Evolutionary conservation across 2,113 vertebrate species (phyloP).

Genomic region (Myotis davidii): DNA sequence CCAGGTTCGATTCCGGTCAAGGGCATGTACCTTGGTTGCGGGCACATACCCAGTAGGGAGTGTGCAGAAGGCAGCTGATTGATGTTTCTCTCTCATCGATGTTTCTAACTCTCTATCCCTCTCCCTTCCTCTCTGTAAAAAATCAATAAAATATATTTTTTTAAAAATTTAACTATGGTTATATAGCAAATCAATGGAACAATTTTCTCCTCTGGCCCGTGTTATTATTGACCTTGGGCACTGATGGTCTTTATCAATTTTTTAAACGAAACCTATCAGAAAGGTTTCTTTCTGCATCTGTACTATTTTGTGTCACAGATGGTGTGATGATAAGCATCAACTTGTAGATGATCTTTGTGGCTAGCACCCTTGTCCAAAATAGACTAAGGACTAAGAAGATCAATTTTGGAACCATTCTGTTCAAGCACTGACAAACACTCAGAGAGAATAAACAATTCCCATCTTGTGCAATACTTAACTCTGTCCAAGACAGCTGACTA

Average conservation of each 20-base stretch:
- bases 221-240: not conserved
- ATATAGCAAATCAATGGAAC: not conserved
- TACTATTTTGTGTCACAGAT: constrained; percentile 55
- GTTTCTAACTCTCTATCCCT: too few species aligned
- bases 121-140: too few species aligned
- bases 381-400: constrained; percentile 27
- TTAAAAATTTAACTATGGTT: not conserved
- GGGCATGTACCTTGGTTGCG: too few species aligned
- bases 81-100: too few species aligned
- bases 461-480: not conserved
- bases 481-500: not conserved
- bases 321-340: constrained; percentile 39
- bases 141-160: too few species aligned
- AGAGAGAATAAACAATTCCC: not conserved
- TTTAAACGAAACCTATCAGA: constrained; percentile 48
- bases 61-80: too few species aligned
- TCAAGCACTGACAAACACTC: not conserved
- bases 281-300: constrained; percentile 16
- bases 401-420: not conserved
- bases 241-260: constrained; percentile 24
- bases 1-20: too few species aligned
- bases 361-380: constrained; percentile 60
- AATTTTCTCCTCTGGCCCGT: not conserved
- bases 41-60: too few species aligned
- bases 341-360: constrained; percentile 49